These are phyloP conservation scores for Trichechus manatus DNA, from an alignment of 2,113 vertebrate species.

Conservation along the genomic window DNA sequence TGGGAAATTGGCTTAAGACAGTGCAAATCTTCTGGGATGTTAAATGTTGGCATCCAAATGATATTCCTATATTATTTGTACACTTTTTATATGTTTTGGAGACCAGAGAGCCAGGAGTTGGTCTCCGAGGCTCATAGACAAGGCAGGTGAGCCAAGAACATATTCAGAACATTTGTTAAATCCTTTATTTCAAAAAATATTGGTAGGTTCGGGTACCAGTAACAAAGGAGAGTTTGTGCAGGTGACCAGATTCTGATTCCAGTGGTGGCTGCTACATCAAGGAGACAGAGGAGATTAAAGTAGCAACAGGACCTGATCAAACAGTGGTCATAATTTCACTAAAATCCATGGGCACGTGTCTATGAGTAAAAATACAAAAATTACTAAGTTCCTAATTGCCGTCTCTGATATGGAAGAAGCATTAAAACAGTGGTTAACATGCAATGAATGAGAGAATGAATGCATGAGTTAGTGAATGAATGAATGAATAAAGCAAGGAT, in stretches of 20 bases:
- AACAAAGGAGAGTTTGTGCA: neutral
- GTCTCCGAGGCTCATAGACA: neutral
- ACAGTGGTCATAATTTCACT: neutral
- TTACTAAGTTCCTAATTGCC: neutral
- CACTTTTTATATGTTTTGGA: conserved; percentile 52
- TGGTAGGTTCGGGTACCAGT: neutral
- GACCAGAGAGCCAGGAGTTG: conserved; percentile 37
- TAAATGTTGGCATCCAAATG: conserved; percentile 64
- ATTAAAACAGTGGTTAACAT: neutral
- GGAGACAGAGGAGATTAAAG: neutral
- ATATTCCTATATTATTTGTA: conserved; percentile 67
- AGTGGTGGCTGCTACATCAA: neutral
- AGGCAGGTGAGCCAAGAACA: conserved; percentile 67
- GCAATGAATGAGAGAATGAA: neutral
- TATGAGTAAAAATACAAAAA: neutral
- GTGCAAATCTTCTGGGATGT: conserved; percentile 73
- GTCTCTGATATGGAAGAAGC: neutral
- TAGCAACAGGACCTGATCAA: neutral
- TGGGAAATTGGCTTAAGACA: conserved; percentile 76
- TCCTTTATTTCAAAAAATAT: conserved; percentile 54
- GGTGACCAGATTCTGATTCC: neutral
- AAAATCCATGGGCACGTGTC: neutral
- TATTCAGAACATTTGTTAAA: conserved; percentile 44
- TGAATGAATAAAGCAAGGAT: neutral
- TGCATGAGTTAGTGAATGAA: neutral